Evolutionary conservation across 2,113 vertebrate species (phyloP).

Genomic region (cat (Felis catus)): DNA sequence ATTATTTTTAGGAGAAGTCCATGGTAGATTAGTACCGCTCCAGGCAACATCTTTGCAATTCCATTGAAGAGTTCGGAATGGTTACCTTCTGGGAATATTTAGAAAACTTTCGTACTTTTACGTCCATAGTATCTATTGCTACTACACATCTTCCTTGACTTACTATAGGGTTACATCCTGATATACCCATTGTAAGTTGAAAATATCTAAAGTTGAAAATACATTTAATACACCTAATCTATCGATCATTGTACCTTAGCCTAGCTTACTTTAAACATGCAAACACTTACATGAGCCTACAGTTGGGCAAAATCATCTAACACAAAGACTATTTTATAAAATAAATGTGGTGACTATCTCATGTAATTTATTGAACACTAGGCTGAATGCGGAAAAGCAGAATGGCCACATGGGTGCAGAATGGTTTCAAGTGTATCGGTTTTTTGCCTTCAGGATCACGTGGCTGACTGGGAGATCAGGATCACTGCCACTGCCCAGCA

Average conservation of each 20-base stretch:
- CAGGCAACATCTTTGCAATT: background rate
- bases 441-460: background rate
- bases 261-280: background rate
- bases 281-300: background rate
- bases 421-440: background rate
- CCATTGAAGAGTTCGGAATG: background rate
- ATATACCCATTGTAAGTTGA: background rate
- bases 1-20: background rate
- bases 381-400: background rate
- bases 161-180: background rate
- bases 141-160: background rate
- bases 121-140: background rate
- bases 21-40: background rate
- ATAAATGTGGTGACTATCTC: background rate
- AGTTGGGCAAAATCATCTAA: background rate
- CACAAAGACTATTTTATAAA: background rate
- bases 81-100: background rate
- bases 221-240: background rate
- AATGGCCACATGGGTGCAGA: background rate
- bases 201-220: background rate
- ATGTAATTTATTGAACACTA: background rate
- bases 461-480: background rate
- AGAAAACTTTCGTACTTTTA: background rate
- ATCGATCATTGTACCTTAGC: background rate
- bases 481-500: background rate